Conservation (phyloP, 2,888 invertebrate genomes). For the Meghimatium bilineatum region DNA sequence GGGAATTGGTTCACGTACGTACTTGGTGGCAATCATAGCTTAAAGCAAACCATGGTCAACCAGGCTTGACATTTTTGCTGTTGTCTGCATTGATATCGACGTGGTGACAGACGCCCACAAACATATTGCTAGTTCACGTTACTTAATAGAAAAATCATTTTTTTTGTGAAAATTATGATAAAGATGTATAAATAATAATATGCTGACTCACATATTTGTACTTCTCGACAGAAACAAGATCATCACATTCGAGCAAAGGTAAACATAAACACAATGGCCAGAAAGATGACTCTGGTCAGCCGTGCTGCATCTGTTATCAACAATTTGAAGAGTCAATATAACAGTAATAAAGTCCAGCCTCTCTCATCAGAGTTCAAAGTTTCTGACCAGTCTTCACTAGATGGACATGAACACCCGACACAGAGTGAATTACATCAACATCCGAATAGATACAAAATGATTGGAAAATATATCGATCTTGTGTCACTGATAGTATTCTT, state of each 20-base stretch:
- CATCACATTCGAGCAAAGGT: not conserved
- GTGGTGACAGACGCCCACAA: too few relatives aligned
- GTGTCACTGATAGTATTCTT: conserved; percentile 26
- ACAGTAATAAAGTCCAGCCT: not conserved
- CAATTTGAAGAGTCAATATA: not conserved
- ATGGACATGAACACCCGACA: not conserved
- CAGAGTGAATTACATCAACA: not conserved
- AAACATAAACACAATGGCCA: not conserved
- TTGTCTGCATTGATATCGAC: too few relatives aligned
- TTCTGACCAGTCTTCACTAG: not conserved
- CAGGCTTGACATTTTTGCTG: too few relatives aligned
- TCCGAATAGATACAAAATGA: conserved; percentile 23
- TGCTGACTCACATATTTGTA: not conserved
- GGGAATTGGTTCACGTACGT: too few relatives aligned
- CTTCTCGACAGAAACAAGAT: not conserved
- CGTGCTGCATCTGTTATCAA: not conserved
- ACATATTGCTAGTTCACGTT: too few relatives aligned
- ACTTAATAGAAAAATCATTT: too few relatives aligned
- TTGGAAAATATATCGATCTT: conserved; percentile 32
- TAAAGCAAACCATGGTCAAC: too few relatives aligned
- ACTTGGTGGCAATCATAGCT: too few relatives aligned
- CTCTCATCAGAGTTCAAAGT: not conserved
- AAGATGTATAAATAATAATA: too few relatives aligned
- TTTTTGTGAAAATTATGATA: too few relatives aligned
- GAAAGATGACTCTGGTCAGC: not conserved